Evolutionary conservation across 1,140 invertebrate genomes (phyloP).

Genomic region (Eumaeus atala): DNA sequence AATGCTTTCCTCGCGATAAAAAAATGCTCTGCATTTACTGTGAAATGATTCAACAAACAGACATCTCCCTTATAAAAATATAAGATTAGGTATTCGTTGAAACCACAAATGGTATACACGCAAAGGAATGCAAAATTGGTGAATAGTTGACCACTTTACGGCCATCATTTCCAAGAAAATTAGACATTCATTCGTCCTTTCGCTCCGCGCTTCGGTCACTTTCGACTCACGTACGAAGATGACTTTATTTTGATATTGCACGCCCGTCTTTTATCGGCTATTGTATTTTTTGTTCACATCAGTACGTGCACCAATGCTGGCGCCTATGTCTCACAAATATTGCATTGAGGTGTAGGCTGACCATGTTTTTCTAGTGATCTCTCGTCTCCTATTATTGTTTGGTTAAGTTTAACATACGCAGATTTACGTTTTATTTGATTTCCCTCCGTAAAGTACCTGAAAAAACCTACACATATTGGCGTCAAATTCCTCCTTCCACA

Average conservation of each 20-base stretch:
- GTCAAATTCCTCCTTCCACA: too few species aligned
- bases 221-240: slow-evolving; percentile 58
- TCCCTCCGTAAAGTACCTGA: too few species aligned
- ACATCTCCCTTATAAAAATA: neutral
- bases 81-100: slow-evolving; percentile 11
- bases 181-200: slow-evolving; percentile 33
- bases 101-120: slow-evolving; percentile 15
- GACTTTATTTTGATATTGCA: slow-evolving; percentile 70
- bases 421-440: neutral
- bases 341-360: slow-evolving; percentile 28
- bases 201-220: slow-evolving; percentile 18
- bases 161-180: slow-evolving; percentile 43
- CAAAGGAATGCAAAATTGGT: slow-evolving; percentile 28
- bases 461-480: too few species aligned
- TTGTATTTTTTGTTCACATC: slow-evolving; percentile 46
- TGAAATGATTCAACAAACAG: too few species aligned
- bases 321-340: slow-evolving; percentile 33
- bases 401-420: too few species aligned
- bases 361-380: slow-evolving; percentile 6
- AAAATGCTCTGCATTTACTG: too few species aligned
- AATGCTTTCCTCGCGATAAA: too few species aligned
- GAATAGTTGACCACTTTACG: slow-evolving; percentile 40
- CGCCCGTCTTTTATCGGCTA: slow-evolving; percentile 53
- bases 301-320: slow-evolving; percentile 47
- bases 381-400: too few species aligned